Evolutionary conservation across 2,797 vertebrate species (phyloP), one percentile per base, ranked within the genome.

Genomic region (Eulemur mongoz): DNA sequence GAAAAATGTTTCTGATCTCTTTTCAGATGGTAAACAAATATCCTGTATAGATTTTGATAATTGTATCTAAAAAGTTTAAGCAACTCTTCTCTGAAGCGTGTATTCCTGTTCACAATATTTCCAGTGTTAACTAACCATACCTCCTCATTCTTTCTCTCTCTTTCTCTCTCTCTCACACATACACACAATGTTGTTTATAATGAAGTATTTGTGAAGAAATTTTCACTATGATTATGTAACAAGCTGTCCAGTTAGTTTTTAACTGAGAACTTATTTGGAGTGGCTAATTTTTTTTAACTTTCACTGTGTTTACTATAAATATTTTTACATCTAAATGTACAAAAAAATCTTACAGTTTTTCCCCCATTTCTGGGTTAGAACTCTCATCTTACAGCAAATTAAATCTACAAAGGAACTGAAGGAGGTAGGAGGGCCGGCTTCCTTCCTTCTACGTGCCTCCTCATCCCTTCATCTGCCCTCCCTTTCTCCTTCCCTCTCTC

Each of bases 1-100:
- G 82, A 76, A 86, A 86, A 30, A n/a, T 32, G 76, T 73, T 90
- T 88, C 40, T 54, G 25, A 43, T 76, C 81, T 81, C 40, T 88
- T 86, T 79, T 92, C 50, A 81, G 48, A 43, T 79, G 48, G 52
- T 84, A 91, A 94, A 89, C 45, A 95, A 93, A 38, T 67, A 67
- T 92, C 35, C n/a, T 11, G n/a, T 22, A 54, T 67, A 91, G 72
- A 94, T 81, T 95, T 97, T 93, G 82, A 75, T 89, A 93, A 82
- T 70, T 79, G 22, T 80, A 79, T 78, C 85, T 38, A 32, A 94
- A 89, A 32, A 86, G 50, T 70, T 78, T 75, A 80, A 96, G 30
- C 48, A 82, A 32, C n/a, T 22, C 27, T 80, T 87, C 35, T 89
- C 75, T 86, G 75, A 83, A 83, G 27, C 50, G 22, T 75, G 35